A percentile compares a stretch with the other conserved stretches of the same genome.
Evolutionary conservation across 2,113 vertebrate genomes (phyloP).

Genomic region (Todiramphus chloris): DNA sequence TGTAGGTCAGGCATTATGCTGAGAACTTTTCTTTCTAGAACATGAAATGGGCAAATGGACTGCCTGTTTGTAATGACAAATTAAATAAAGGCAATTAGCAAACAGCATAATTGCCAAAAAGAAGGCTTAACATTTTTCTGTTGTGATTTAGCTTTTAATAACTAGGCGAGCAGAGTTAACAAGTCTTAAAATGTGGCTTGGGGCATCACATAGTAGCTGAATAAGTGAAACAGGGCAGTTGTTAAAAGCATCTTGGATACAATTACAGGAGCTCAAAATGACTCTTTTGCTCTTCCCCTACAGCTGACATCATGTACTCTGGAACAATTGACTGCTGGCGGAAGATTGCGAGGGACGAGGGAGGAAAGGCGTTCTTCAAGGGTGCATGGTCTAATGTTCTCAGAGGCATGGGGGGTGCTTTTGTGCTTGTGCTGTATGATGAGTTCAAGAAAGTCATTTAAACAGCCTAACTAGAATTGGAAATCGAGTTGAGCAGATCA

Average conservation of each 20-base stretch:
- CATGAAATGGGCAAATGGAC: not conserved
- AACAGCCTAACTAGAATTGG: slow-evolving; percentile 46
- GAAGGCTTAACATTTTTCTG: not conserved
- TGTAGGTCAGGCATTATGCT: not conserved
- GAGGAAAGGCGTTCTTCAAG: slow-evolving; percentile 85
- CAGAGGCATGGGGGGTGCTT: slow-evolving; percentile 83
- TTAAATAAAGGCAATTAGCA: not conserved
- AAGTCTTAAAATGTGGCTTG: not conserved
- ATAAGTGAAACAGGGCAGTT: not conserved
- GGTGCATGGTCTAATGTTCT: slow-evolving; percentile 84
- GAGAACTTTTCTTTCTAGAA: not conserved
- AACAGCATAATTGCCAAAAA: not conserved
- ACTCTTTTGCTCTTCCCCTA: not conserved
- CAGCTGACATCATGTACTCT: slow-evolving; percentile 88
- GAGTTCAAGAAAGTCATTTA: slow-evolving; percentile 84
- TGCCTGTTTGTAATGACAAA: not conserved
- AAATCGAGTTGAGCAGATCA: slow-evolving; percentile 59
- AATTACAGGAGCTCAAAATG: not conserved
- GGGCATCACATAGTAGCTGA: not conserved
- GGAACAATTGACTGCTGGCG: slow-evolving; percentile 85
- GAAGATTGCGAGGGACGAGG: slow-evolving; percentile 82
- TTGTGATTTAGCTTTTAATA: not conserved
- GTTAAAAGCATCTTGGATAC: not conserved
- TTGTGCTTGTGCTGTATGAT: slow-evolving; percentile 81
- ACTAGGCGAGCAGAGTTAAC: not conserved